Conservation (phyloP, 2,113 vertebrate genomes). For the Glaucomys volans region DNA sequence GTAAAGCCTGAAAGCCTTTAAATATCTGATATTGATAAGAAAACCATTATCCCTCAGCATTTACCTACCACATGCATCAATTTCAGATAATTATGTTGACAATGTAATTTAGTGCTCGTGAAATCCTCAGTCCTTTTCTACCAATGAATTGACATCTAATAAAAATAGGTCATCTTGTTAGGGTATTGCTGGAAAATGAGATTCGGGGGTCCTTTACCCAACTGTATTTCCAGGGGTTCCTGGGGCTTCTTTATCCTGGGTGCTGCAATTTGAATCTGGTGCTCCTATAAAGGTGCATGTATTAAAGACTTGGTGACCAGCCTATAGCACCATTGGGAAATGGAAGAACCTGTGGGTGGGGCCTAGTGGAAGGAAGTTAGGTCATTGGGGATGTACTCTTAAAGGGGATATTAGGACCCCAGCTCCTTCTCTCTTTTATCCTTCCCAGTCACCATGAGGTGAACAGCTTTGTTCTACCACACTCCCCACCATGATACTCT, state of each 20-base stretch:
- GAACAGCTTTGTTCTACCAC: too few species aligned
- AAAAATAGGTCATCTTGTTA: constrained; percentile 56
- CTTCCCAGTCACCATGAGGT: not conserved
- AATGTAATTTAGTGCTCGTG: constrained; percentile 68
- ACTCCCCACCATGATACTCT: not conserved
- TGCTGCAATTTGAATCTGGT: not conserved
- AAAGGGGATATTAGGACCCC: not conserved
- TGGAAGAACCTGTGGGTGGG: not conserved
- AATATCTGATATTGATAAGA: constrained; percentile 67
- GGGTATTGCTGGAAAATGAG: not conserved
- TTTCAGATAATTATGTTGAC: constrained; percentile 64
- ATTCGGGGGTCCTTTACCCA: not conserved
- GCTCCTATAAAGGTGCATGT: not conserved
- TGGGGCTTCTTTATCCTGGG: not conserved
- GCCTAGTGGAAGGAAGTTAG: not conserved
- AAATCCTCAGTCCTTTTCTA: constrained; percentile 64
- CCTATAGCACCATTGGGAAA: not conserved
- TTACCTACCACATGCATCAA: not conserved
- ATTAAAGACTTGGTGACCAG: not conserved
- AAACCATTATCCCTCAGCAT: constrained; percentile 45
- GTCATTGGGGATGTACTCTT: not conserved
- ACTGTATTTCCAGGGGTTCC: not conserved
- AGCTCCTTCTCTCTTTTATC: not conserved
- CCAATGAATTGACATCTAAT: constrained; percentile 68
- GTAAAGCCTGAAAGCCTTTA: constrained; percentile 57